Evolutionary conservation across 2,888 invertebrate species (phyloP), one percentile per base, ranked within the genome.

Genomic region (Trachelus troglodyta): DNA sequence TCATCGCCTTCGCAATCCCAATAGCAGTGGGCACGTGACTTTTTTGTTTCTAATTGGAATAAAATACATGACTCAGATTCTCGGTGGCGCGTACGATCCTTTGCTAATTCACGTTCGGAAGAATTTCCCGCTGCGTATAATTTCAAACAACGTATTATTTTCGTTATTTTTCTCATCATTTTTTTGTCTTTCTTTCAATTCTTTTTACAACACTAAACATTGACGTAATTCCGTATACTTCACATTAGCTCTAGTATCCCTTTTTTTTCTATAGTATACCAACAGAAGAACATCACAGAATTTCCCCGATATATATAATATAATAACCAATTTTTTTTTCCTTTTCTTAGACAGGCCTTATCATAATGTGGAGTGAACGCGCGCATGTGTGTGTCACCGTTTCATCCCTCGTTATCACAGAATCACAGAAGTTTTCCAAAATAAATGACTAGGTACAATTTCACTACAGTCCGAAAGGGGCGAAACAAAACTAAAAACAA

Each of bases 201-300:
- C 85, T 79, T 83, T 82, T 83, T 85, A 89, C 88, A 89, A 89
- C 87, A 90, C 87, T 88, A 85, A 90, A 90, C 88, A 90, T 88
- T 86, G 85, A 90, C 87, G 86, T 88, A 87, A 87, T 87, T 89
- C 90, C 90, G 90, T 90, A 91, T 90, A 91, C 89, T 86, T 88
- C 87, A 85, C 83, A 85, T 87, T 87, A 86, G 77, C 83, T 84
- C 82, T 86, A 85, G 83, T 84, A 82, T 81, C 81, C 83, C 83
- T 79, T 71, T 84, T 82, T 23, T 56, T 23, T 56, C 56, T 56
- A 56, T 87, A 88, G 86, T 88, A 88, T 87, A 87, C 85, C 87
- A 90, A 91, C 87, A 88, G 88, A 91, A 91, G 87, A 87, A 90
- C 91, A 91, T 91, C 91, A 91, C 91, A 91, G 91, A 91, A 91